These are phyloP conservation scores for rat (Rattus norvegicus) DNA, from an alignment of 2,113 vertebrate species.

Conservation along the genomic window DNA sequence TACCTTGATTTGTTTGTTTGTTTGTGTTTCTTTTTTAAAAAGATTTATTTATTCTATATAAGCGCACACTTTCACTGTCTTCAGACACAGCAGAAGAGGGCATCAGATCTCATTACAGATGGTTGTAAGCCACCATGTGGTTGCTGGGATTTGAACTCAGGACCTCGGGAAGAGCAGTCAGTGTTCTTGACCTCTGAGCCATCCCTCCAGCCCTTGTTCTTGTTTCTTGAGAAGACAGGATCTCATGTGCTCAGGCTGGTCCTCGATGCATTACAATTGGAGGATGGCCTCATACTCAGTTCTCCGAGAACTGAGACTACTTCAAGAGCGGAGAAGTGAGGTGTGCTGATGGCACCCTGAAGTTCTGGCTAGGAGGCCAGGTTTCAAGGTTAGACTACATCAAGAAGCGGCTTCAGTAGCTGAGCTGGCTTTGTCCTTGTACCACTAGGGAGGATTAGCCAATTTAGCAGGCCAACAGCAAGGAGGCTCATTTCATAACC, in stretches of 20 bases:
- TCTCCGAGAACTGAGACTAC: not conserved
- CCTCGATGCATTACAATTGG: too few species aligned
- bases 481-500: not conserved
- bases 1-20: not conserved
- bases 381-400: not conserved
- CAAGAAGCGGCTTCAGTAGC: not conserved
- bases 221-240: not conserved
- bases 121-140: too few species aligned
- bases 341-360: not conserved
- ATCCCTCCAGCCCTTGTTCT: too few species aligned
- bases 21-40: too few species aligned
- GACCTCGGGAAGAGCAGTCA: too few species aligned
- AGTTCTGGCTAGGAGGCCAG: not conserved
- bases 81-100: too few species aligned
- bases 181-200: accelerated
- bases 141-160: too few species aligned
- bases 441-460: not conserved
- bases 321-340: too few species aligned
- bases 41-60: too few species aligned
- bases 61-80: too few species aligned
- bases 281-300: not conserved
- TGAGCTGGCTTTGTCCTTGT: not conserved
- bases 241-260: not conserved
- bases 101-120: too few species aligned
- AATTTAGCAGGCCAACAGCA: not conserved